Evolutionary conservation across 2,797 vertebrate species (phyloP).

Genomic region (Echeneis naucrates): DNA sequence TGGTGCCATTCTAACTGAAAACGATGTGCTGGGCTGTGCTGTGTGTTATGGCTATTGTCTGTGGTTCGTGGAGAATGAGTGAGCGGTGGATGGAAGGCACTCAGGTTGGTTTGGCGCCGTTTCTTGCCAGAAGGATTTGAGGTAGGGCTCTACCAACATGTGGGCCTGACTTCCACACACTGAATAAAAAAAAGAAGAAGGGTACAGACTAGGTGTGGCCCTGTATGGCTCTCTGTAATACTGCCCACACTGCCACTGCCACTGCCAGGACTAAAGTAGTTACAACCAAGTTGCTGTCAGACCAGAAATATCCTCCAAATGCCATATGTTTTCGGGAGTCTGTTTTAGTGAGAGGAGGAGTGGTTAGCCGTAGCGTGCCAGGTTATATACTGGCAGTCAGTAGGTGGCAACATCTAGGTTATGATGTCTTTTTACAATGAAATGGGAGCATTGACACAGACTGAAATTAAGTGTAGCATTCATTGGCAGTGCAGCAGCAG

Average conservation of each 20-base stretch:
- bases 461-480: slow-evolving; percentile 33
- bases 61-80: slow-evolving; percentile 39
- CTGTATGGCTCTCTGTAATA: slow-evolving; percentile 25
- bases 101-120: slow-evolving; percentile 27
- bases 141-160: slow-evolving; percentile 13
- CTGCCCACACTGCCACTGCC: slow-evolving; percentile 27
- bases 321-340: slow-evolving; percentile 43
- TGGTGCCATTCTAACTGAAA: slow-evolving; percentile 44
- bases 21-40: slow-evolving; percentile 11
- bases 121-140: slow-evolving; percentile 9
- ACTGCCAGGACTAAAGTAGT: slow-evolving; percentile 32
- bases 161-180: slow-evolving; percentile 13
- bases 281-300: slow-evolving; percentile 46
- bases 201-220: slow-evolving; percentile 60
- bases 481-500: slow-evolving; percentile 22
- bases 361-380: slow-evolving; percentile 29
- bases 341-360: slow-evolving; percentile 25
- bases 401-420: slow-evolving; percentile 56
- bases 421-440: slow-evolving; percentile 22
- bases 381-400: slow-evolving; percentile 47
- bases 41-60: slow-evolving; percentile 66
- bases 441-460: slow-evolving; percentile 39
- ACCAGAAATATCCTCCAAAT: slow-evolving; percentile 47
- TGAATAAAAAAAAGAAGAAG: slow-evolving; percentile 15
- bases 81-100: neutral